Evolutionary conservation across 2,888 invertebrate genomes (phyloP).

Genomic region (Brachyptera putata): DNA sequence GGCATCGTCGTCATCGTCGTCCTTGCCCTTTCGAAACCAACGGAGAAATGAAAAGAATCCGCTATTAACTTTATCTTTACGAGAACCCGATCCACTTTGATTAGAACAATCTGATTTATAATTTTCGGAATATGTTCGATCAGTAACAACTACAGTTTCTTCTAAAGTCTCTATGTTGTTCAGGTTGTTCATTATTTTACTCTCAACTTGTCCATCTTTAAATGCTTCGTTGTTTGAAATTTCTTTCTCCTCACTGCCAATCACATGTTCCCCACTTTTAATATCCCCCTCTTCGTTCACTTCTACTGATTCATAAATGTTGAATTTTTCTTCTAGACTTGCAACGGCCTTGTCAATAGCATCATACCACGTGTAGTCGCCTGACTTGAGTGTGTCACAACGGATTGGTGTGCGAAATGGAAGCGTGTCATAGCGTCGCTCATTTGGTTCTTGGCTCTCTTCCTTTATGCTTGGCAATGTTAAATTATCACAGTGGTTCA

Average conservation of each 20-base stretch:
- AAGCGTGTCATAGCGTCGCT: too few species aligned
- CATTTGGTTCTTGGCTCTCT: neutral
- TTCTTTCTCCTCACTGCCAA: too few species aligned
- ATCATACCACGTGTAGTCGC: constrained; percentile 34
- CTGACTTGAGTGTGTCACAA: neutral
- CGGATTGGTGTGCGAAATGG: neutral
- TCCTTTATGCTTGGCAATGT: neutral
- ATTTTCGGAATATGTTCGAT: constrained; percentile 15
- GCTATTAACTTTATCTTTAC: constrained; percentile 38
- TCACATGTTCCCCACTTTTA: constrained; percentile 8
- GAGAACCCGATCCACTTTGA: constrained; percentile 27
- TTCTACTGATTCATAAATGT: constrained; percentile 20
- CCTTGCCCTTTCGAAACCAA: constrained; percentile 64
- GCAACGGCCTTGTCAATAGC: constrained; percentile 24
- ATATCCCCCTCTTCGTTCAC: neutral
- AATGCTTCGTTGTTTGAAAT: too few species aligned
- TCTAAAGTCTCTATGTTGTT: constrained; percentile 25
- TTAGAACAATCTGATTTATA: too few species aligned
- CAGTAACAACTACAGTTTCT: constrained; percentile 10
- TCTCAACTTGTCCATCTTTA: too few species aligned
- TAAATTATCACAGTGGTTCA: neutral
- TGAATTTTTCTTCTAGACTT: neutral
- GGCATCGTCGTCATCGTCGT: constrained; percentile 31
- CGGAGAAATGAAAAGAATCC: constrained; percentile 61
- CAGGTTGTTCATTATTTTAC: constrained; percentile 27